Percentiles rank a stretch among this genome's conserved stretches.
phyloP scores from a whole-genome alignment of 2,113 vertebrate species.

The Clarias magur region DNA sequence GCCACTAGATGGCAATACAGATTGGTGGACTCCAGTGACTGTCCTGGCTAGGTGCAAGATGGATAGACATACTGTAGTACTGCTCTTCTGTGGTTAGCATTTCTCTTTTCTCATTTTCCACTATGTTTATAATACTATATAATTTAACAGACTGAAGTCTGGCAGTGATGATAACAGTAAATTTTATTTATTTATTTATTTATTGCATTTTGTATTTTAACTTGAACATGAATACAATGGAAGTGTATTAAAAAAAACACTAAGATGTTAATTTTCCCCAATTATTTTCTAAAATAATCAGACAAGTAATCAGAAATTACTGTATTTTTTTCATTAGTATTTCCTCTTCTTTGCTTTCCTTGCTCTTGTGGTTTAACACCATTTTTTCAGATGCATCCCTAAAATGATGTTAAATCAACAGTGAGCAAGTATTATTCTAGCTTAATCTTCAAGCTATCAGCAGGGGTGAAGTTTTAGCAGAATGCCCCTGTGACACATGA shows the following conservation, averaged over 20 bases:
- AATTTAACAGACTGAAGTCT: constrained; percentile 8
- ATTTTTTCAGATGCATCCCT: constrained; percentile 9
- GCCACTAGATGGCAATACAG: constrained; percentile 62
- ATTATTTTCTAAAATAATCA: constrained; percentile 9
- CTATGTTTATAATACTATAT: constrained; percentile 2
- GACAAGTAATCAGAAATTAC: not conserved
- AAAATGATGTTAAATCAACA: constrained; percentile 46
- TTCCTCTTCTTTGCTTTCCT: constrained; percentile 4
- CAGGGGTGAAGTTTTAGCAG: constrained; percentile 44
- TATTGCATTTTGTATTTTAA: not conserved
- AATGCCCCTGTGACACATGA: constrained; percentile 50
- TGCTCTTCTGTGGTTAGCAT: not conserved
- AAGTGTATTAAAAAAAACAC: not conserved
- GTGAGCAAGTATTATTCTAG: constrained; percentile 48
- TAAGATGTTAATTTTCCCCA: not conserved
- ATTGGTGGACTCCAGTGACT: constrained; percentile 47
- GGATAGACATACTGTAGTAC: not conserved
- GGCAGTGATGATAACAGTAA: not conserved
- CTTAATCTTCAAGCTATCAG: constrained; percentile 46
- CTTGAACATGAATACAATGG: not conserved
- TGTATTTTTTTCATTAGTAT: not conserved
- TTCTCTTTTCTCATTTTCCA: not conserved
- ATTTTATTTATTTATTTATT: not conserved
- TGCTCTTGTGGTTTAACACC: not conserved
- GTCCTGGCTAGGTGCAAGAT: not conserved